A percentile compares a stretch with the other conserved stretches of the same genome.
These are phyloP conservation scores for Daphoenositta chrysoptera DNA, from an alignment of 2,113 vertebrate genomes.

Conservation along the genomic window DNA sequence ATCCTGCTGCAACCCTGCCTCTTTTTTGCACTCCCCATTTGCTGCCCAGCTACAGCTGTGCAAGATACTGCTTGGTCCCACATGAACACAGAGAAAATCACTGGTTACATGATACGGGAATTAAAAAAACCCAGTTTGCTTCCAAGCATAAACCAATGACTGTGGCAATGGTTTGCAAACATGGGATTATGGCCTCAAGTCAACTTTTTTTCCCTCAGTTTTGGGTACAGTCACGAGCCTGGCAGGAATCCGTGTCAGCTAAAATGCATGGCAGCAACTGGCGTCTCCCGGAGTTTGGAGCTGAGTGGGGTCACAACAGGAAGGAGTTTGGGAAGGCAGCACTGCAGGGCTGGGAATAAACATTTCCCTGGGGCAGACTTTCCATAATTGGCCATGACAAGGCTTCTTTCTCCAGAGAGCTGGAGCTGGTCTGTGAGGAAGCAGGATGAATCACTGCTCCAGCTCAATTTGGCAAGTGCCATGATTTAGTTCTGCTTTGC, in stretches of 20 bases:
- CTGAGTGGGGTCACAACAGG: slow-evolving; percentile 12
- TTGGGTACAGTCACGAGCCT: slow-evolving; percentile 41
- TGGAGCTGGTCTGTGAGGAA: background rate
- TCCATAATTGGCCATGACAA: slow-evolving; percentile 61
- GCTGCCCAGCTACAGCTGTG: background rate
- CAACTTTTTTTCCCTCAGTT: background rate
- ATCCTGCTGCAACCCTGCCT: accelerated
- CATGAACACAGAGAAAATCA: slow-evolving; percentile 1
- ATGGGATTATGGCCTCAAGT: background rate
- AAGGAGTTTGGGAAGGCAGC: slow-evolving; percentile 24
- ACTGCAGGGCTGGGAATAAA: slow-evolving; percentile 22
- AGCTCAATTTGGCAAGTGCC: slow-evolving; percentile 4
- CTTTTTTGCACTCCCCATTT: background rate
- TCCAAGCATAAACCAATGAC: background rate
- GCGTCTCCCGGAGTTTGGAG: background rate
- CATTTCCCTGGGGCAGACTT: slow-evolving; percentile 41
- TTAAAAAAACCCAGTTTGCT: background rate
- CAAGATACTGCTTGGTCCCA: background rate
- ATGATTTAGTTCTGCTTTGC: slow-evolving; percentile 9
- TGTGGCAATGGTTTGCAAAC: background rate
- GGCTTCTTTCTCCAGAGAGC: slow-evolving; percentile 32
- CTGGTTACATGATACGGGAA: background rate
- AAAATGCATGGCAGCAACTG: slow-evolving; percentile 10
- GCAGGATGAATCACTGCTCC: slow-evolving; percentile 34
- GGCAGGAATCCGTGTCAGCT: slow-evolving; percentile 3